Conservation (phyloP, 1,140 invertebrate genomes). For the Megalonaias nervosa region DNA sequence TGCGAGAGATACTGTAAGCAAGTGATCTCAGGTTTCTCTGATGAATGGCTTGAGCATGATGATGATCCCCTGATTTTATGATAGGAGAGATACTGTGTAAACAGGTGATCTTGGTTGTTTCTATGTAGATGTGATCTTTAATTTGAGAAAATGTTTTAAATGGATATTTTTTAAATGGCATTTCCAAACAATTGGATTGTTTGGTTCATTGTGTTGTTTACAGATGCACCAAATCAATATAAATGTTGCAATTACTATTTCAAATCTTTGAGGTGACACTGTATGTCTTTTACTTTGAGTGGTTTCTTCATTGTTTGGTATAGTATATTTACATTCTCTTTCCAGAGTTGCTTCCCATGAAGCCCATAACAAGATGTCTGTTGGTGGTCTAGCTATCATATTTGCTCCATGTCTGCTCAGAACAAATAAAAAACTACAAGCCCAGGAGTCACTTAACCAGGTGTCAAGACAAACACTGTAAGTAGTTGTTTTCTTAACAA, state of each 20-base stretch:
- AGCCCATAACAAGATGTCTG: constrained; percentile 92
- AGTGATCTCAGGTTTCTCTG: too few relatives aligned
- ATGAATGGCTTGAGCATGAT: too few relatives aligned
- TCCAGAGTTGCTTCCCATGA: constrained; percentile 86
- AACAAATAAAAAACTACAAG: constrained; percentile 87
- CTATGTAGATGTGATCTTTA: too few relatives aligned
- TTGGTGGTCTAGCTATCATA: constrained; percentile 92
- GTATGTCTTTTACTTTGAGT: not conserved
- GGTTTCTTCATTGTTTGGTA: not conserved
- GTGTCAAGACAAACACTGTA: constrained; percentile 73
- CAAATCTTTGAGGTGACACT: not conserved
- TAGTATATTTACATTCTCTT: not conserved
- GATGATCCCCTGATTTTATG: too few relatives aligned
- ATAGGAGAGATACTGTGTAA: too few relatives aligned
- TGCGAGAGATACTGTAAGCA: too few relatives aligned
- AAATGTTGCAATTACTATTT: too few relatives aligned
- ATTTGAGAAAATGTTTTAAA: not conserved
- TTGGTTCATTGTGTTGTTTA: not conserved
- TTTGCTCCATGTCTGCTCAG: constrained; percentile 95
- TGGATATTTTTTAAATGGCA: not conserved
- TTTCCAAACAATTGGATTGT: not conserved
- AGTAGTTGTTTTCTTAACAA: constrained; percentile 32
- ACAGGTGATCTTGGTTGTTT: too few relatives aligned
- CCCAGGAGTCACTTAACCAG: constrained; percentile 87
- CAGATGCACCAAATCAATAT: not conserved